Conservation (phyloP, 2,888 invertebrate species). For the Drosophila mayaguana region DNA sequence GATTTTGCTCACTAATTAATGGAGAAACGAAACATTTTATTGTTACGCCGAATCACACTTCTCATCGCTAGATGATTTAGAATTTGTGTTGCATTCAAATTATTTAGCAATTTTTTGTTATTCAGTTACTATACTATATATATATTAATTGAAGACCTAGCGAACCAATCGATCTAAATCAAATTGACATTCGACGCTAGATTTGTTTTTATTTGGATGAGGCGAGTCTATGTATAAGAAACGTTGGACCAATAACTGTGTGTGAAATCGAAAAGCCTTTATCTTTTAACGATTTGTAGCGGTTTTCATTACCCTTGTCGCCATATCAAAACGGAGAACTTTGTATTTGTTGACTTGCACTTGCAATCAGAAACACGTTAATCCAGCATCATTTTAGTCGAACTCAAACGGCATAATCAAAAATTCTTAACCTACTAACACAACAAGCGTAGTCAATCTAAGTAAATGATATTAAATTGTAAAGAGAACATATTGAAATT, state of each 20-base stretch:
- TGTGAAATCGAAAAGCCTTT: conserved; percentile 41
- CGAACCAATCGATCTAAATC: conserved; percentile 38
- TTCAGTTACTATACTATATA: conserved; percentile 28
- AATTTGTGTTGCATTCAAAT: conserved; percentile 57
- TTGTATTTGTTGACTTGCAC: conserved; percentile 52
- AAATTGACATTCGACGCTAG: conserved; percentile 35
- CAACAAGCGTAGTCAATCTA: conserved; percentile 70
- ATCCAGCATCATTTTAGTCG: conserved; percentile 60
- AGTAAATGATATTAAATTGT: conserved; percentile 71
- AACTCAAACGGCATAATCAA: conserved; percentile 52
- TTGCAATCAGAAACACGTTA: conserved; percentile 41
- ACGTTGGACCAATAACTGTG: conserved; percentile 69
- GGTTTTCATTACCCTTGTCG: conserved; percentile 68
- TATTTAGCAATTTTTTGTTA: conserved; percentile 40
- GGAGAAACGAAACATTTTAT: conserved; percentile 36
- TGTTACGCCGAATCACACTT: conserved; percentile 66
- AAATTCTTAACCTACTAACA: conserved; percentile 65
- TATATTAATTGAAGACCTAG: conserved; percentile 33
- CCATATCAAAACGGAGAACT: conserved; percentile 75
- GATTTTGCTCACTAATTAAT: conserved; percentile 48
- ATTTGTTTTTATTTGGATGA: conserved; percentile 42
- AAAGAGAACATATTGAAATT: conserved; percentile 74
- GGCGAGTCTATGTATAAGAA: conserved; percentile 31
- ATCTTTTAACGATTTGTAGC: conserved; percentile 33
- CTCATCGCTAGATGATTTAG: conserved; percentile 54